Evolutionary conservation across 2,797 vertebrate genomes (phyloP).

Genomic region (Picus viridis): DNA sequence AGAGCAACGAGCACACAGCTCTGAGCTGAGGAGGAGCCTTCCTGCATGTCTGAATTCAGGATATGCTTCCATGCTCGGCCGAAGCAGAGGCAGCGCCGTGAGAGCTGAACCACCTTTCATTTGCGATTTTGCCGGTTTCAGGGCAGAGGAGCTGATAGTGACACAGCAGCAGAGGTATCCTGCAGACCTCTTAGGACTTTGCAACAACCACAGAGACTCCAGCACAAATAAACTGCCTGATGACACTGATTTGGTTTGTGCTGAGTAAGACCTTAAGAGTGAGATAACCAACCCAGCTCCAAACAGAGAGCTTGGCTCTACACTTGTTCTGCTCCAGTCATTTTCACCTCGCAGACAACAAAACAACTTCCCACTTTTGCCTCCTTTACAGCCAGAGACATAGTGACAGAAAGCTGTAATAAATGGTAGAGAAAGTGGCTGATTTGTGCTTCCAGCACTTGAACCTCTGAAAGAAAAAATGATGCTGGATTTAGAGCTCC

Average conservation of each 20-base stretch:
- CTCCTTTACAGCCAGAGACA: background rate
- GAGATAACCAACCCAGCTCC: constrained; percentile 38
- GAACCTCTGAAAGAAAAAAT: constrained; percentile 6
- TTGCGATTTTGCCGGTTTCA: background rate
- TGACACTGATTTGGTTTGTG: constrained; percentile 35
- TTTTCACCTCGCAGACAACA: constrained; percentile 9
- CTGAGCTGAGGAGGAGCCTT: background rate
- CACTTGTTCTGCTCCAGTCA: constrained; percentile 16
- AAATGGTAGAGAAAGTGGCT: background rate
- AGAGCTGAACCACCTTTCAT: background rate
- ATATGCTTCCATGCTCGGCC: background rate
- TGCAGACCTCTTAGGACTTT: background rate
- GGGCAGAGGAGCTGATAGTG: background rate
- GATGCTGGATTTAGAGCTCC: background rate
- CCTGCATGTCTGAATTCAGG: background rate
- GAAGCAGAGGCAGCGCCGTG: background rate
- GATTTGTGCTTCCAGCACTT: background rate
- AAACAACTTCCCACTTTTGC: constrained; percentile 22
- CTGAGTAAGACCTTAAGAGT: constrained; percentile 30
- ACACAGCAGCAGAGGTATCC: constrained; percentile 3
- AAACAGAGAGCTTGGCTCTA: background rate
- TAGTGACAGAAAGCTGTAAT: background rate
- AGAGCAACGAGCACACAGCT: background rate
- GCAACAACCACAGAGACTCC: constrained; percentile 21
- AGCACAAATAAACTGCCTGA: constrained; percentile 20